Base-by-base conservation (phyloP, 1,140 invertebrate species). In the Pogonomyrmex barbatus region DNA sequence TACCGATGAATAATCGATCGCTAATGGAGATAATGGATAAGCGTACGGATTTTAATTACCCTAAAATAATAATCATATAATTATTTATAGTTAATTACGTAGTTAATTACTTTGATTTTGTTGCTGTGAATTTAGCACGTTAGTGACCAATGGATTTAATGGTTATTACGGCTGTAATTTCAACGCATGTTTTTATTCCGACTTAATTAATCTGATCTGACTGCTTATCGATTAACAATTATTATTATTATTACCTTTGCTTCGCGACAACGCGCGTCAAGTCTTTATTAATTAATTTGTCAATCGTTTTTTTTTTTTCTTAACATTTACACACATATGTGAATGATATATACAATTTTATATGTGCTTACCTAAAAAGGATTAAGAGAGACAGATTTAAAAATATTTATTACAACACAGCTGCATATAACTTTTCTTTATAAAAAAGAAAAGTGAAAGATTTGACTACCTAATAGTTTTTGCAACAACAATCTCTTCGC, bases 201-300 rank as follows among this genome's bases (percentile, higher is more conserved):
- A 10, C 42, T 42, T 42, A 58, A 76, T 76, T 58, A 42, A 30
- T 42, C 58, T 39, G n/a, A 75, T 39, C 17, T 58, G 36, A 24
- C n/a, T 17, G 52, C 24, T 75, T 42, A 58, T 42, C 36, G 52
- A 75, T 24, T 56, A 42, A 56, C 36, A 56, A 75, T 58, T 58
- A 30, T 4, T 10, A 75, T 4, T 10, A 75, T 9, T 24, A 24
- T 9, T 24, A 24, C 6, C 12, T 47, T 70, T 56, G n/a, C n/a
- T 42, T 39, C 70, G 9, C 8, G 47, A 10, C 39, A 67, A 45
- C 2, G 12, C 33, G 33, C 14, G 9, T 24, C 58, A 30, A 30
- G n/a, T 39, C 12, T 58, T 60, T 45, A 76, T 76, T 60, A 33
- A 76, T 60, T 30, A 10, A 42, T 56, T 56, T 73, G 39, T 30